Evolutionary conservation across 2,113 vertebrate species (phyloP).

Genomic region (Gallinago jamesoni): DNA sequence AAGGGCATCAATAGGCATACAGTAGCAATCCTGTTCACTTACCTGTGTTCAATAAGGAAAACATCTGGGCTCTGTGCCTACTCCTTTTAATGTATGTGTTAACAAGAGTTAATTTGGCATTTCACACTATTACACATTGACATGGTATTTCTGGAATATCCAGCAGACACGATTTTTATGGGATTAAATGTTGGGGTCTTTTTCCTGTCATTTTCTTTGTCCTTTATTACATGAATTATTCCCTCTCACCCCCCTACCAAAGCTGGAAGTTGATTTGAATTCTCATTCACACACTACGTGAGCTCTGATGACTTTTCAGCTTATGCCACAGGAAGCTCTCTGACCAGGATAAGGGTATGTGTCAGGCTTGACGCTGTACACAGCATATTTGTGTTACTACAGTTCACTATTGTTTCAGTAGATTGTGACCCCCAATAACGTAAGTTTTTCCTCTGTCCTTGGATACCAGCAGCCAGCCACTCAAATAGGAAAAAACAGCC

Average conservation of each 20-base stretch:
- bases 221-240: background rate
- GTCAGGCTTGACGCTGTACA: background rate
- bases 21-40: background rate
- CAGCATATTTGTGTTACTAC: slow-evolving; percentile 25
- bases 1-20: background rate
- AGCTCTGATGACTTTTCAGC: slow-evolving; percentile 10
- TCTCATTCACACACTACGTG: background rate
- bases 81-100: background rate
- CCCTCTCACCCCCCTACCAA: background rate
- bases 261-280: slow-evolving; percentile 1
- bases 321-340: slow-evolving; percentile 41
- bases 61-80: background rate
- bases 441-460: slow-evolving; percentile 69
- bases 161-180: background rate
- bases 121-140: background rate
- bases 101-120: background rate
- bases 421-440: slow-evolving; percentile 24
- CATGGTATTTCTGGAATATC: slow-evolving; percentile 12
- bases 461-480: slow-evolving; percentile 32
- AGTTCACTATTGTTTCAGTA: slow-evolving; percentile 36
- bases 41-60: background rate
- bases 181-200: background rate
- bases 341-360: background rate
- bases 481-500: slow-evolving; percentile 72
- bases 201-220: background rate